phyloP scores from a whole-genome alignment of 2,888 invertebrate genomes.

The Bedellia somnulentella region DNA sequence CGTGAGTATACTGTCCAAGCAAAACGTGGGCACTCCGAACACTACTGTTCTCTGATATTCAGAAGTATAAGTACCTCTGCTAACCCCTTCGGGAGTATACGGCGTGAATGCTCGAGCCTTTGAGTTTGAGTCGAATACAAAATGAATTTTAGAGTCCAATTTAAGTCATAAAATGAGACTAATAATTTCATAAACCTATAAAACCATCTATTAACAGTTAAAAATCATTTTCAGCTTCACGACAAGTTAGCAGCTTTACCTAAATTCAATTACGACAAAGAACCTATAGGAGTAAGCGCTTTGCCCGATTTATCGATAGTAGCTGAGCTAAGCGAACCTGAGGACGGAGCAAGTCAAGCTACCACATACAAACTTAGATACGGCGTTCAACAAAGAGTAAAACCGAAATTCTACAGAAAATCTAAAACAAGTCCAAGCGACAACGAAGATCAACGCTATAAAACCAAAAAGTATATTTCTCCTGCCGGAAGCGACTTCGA shows the following conservation, averaged over 20 bases:
- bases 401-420: constrained; percentile 3
- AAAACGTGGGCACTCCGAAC: too few relatives aligned
- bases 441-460: constrained; percentile 8
- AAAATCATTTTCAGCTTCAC: constrained; percentile 24
- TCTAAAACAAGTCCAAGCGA: constrained; percentile 6
- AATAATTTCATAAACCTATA: too few relatives aligned
- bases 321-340: constrained; percentile 26
- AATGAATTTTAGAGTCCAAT: not conserved
- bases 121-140: not conserved
- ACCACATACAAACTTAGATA: constrained; percentile 16
- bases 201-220: too few relatives aligned
- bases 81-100: too few relatives aligned
- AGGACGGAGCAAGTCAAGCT: constrained; percentile 13
- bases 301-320: constrained; percentile 28
- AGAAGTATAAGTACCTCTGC: too few relatives aligned
- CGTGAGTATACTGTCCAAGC: too few relatives aligned
- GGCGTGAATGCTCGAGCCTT: not conserved
- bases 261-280: constrained; percentile 19
- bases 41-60: too few relatives aligned
- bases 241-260: constrained; percentile 30
- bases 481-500: constrained; percentile 17
- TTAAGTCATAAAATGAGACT: constrained; percentile 1
- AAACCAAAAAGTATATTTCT: constrained; percentile 11
- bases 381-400: constrained; percentile 16
- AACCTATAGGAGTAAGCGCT: constrained; percentile 20